phyloP scores from a whole-genome alignment of 2,797 vertebrate genomes.

The Pseudochirops cupreus region DNA sequence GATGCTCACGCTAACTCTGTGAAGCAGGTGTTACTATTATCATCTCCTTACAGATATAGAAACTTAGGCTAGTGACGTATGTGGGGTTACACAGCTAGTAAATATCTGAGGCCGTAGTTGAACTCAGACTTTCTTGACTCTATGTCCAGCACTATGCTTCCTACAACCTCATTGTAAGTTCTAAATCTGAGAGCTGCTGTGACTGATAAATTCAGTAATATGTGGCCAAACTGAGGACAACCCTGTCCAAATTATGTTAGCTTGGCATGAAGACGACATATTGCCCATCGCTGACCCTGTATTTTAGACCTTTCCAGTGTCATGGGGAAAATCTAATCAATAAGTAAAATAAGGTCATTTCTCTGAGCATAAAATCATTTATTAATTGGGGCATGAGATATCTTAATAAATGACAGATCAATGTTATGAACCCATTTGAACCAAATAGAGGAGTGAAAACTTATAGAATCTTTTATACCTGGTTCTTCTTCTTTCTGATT shows the following conservation, averaged over 20 bases:
- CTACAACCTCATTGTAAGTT: not conserved
- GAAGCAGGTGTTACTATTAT: not conserved
- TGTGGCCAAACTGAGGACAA: not conserved
- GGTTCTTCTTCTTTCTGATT: not conserved
- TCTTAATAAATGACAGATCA: not conserved
- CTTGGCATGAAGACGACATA: not conserved
- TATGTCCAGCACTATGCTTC: not conserved
- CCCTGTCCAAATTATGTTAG: not conserved
- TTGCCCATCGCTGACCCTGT: not conserved
- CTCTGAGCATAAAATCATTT: not conserved
- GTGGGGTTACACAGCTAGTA: not conserved
- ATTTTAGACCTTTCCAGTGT: not conserved
- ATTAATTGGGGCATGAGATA: not conserved
- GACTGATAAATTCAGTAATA: not conserved
- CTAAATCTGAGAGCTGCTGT: not conserved
- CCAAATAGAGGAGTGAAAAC: not conserved
- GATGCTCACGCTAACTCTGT: not conserved
- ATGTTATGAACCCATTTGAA: not conserved
- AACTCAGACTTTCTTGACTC: not conserved
- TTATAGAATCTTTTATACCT: not conserved
- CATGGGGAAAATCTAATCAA: not conserved
- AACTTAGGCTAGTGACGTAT: not conserved
- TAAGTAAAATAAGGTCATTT: not conserved
- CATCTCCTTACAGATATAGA: not conserved
- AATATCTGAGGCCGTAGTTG: not conserved